Evolutionary conservation across 1,140 invertebrate genomes (phyloP).

Genomic region (Drosophila bifasciata): DNA sequence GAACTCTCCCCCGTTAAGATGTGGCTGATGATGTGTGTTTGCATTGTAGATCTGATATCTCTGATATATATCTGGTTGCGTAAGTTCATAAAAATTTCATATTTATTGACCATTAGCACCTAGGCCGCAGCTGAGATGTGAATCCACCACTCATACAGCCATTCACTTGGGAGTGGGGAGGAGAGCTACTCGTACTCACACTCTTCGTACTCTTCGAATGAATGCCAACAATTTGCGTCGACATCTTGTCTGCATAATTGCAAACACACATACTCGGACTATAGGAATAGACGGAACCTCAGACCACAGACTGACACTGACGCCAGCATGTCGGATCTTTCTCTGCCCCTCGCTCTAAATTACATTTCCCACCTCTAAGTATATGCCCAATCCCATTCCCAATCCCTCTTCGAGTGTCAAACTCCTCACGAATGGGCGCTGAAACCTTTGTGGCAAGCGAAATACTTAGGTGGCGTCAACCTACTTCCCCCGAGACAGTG

Average conservation of each 20-base stretch:
- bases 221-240: conserved; percentile 81
- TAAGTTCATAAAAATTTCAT: conserved; percentile 79
- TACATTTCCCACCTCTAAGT: conserved; percentile 10
- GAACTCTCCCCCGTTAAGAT: conserved; percentile 37
- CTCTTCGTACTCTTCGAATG: conserved; percentile 28
- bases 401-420: conserved; percentile 44
- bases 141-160: conserved; percentile 1
- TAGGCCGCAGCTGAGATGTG: conserved; percentile 62
- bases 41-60: conserved; percentile 63
- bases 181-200: not conserved
- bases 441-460: conserved; percentile 70
- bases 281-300: conserved; percentile 36
- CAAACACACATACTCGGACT: conserved; percentile 67
- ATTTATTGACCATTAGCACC: conserved; percentile 81
- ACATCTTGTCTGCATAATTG: conserved; percentile 84
- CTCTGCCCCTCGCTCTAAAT: conserved; percentile 4
- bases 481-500: conserved; percentile 57
- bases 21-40: conserved; percentile 56
- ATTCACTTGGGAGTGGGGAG: not conserved
- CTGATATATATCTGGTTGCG: conserved; percentile 57
- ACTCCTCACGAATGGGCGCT: conserved; percentile 56
- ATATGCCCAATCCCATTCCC: not conserved
- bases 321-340: conserved; percentile 62
- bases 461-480: conserved; percentile 81
- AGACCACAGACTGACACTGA: conserved; percentile 66